phyloP scores from a whole-genome alignment of 2,888 invertebrate genomes.

The Volucella inflata region DNA sequence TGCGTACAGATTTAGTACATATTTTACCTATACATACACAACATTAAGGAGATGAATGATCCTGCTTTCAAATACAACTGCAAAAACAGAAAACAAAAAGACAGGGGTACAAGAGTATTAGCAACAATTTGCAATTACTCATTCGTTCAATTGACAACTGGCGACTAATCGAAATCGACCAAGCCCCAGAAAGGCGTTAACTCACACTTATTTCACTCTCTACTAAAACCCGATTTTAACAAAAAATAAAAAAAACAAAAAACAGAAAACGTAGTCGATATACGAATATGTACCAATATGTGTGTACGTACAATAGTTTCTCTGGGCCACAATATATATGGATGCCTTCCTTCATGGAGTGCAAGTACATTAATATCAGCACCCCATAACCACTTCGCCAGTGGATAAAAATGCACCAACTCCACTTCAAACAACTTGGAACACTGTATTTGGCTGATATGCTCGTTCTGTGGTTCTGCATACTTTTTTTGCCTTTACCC shows the following conservation, averaged over 20 bases:
- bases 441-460: conserved; percentile 44
- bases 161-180: conserved; percentile 44
- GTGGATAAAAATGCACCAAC: conserved; percentile 44
- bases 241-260: conserved; percentile 9
- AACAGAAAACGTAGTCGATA: not conserved
- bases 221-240: not conserved
- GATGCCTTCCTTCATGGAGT: conserved; percentile 47
- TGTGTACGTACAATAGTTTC: conserved; percentile 15
- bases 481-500: conserved; percentile 4
- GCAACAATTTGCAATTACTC: conserved; percentile 57
- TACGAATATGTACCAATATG: not conserved
- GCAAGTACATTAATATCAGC: conserved; percentile 49
- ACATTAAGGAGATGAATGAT: too few species aligned
- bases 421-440: conserved; percentile 52
- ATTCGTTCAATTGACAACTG: conserved; percentile 47
- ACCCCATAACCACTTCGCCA: conserved; percentile 23
- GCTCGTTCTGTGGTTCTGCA: conserved; percentile 24
- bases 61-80: conserved; percentile 7
- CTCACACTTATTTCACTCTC: conserved; percentile 46
- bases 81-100: not conserved
- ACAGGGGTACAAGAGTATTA: not conserved
- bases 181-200: conserved; percentile 47
- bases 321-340: conserved; percentile 62
- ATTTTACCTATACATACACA: too few species aligned
- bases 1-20: too few species aligned